phyloP scores from a whole-genome alignment of 2,797 vertebrate species.

The Crenichthys baileyi region DNA sequence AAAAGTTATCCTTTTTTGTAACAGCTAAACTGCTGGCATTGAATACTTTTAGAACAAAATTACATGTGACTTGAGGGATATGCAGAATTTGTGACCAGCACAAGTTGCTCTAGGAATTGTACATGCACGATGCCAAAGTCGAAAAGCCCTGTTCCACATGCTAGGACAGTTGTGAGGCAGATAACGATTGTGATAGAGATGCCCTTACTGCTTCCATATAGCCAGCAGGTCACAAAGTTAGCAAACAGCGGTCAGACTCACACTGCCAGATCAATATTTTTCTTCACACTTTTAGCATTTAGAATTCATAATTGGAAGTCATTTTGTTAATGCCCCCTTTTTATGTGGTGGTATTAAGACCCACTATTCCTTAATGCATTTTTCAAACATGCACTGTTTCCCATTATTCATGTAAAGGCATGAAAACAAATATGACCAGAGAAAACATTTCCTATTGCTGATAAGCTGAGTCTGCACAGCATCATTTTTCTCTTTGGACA shows the following conservation, averaged over 20 bases:
- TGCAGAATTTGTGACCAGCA: slow-evolving; percentile 40
- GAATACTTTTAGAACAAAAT: slow-evolving; percentile 46
- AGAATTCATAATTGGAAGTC: not conserved
- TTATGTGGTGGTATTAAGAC: too few species aligned
- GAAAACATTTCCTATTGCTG: too few species aligned
- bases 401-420: too few species aligned
- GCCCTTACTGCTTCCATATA: slow-evolving; percentile 28
- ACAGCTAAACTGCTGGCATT: slow-evolving; percentile 18
- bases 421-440: too few species aligned
- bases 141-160: slow-evolving; percentile 33
- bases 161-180: slow-evolving; percentile 44
- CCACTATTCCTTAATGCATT: too few species aligned
- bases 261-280: not conserved
- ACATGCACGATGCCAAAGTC: slow-evolving; percentile 19
- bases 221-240: slow-evolving; percentile 3
- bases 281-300: not conserved
- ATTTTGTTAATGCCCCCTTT: not conserved
- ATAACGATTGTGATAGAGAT: slow-evolving; percentile 18
- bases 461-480: too few species aligned
- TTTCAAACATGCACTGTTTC: too few species aligned
- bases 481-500: too few species aligned
- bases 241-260: not conserved
- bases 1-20: slow-evolving; percentile 26
- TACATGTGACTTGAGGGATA: slow-evolving; percentile 37
- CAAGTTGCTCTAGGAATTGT: slow-evolving; percentile 38